Evolutionary conservation across 1,140 invertebrate genomes (phyloP), one percentile per base, ranked within the genome.

Genomic region (Coboldia fuscipes): DNA sequence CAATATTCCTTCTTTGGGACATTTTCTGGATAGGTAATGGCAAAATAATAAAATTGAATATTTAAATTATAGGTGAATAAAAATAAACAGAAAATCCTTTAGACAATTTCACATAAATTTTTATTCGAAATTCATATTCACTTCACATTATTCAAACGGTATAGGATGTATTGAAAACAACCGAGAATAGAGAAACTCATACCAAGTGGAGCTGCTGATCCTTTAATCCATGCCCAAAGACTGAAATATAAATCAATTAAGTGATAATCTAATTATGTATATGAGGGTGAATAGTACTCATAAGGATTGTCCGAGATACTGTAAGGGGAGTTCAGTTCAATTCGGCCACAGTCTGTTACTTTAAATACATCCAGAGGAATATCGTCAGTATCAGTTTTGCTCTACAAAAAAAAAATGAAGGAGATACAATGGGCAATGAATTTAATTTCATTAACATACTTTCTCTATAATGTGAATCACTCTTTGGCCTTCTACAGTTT

Each of bases 381-480:
- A 46, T 90, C 82, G 18, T 74, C 61, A 1, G 56, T 56, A 45
- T 85, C 75, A 0, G 82, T 86, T 41, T 72, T 70, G 0, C 66
- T 69, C 42, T 79, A 68, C 50, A 9, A 10, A 32, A 23, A 18
- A 23, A 3, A 23, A 14, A 14, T 34, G 22, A 16, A 27, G 13
- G 16, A 4, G 18, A 33, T 13, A 13, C 9, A 4, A 15, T 12
- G 13, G 20, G 4, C 8, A 23, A 17, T 33, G 6, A 13, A 21
- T 20, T 8, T 33, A 21, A 22, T 4, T 3, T 6, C 9, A 18
- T 5, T 22, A 22, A 17, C 36, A 36, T 30, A 55, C 51, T 35
- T 52, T 50, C 33, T 92, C 85, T 37, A 94, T 77, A 41, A 75
- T 72, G 45, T 85, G 79, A 0, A 93, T 70, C 1, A 88, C 58